Percentiles rank a stretch among this genome's conserved stretches.
These are phyloP conservation scores for Marmota monax DNA, from an alignment of 2,113 vertebrate genomes.

Conservation along the genomic window DNA sequence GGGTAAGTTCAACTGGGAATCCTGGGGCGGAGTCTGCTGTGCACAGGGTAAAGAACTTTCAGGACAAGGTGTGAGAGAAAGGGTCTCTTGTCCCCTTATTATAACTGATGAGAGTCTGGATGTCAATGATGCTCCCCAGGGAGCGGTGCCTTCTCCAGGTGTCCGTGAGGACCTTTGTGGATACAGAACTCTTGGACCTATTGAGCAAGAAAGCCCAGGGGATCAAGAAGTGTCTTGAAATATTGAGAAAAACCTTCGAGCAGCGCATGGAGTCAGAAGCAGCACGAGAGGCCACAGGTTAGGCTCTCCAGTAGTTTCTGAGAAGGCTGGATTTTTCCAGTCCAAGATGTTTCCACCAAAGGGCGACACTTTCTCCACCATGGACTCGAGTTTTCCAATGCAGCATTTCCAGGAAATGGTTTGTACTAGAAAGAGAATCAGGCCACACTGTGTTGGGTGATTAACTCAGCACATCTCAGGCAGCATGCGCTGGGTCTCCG, in stretches of 20 bases:
- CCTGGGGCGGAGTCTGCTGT: not conserved
- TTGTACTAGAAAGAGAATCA: not conserved
- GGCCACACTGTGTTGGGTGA: accelerated
- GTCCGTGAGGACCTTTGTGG: not conserved
- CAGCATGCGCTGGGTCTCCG: not conserved
- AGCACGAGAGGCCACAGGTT: too few relatives aligned
- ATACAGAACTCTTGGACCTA: not conserved
- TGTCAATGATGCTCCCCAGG: too few relatives aligned
- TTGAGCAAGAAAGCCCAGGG: not conserved
- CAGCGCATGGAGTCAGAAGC: not conserved
- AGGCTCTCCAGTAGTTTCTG: not conserved
- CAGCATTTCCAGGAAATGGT: not conserved
- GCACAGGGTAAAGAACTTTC: not conserved
- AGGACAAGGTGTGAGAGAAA: not conserved
- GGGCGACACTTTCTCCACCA: not conserved
- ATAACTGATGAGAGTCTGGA: not conserved
- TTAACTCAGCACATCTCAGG: not conserved
- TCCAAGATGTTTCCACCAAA: not conserved
- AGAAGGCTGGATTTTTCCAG: not conserved
- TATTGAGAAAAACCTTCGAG: not conserved
- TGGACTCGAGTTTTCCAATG: too few relatives aligned
- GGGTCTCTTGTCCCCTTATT: not conserved
- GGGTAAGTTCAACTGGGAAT: not conserved
- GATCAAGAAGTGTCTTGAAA: not conserved
- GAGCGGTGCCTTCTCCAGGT: not conserved